Base-by-base conservation (phyloP, 2,113 vertebrate genomes). In the Rana temporaria region DNA sequence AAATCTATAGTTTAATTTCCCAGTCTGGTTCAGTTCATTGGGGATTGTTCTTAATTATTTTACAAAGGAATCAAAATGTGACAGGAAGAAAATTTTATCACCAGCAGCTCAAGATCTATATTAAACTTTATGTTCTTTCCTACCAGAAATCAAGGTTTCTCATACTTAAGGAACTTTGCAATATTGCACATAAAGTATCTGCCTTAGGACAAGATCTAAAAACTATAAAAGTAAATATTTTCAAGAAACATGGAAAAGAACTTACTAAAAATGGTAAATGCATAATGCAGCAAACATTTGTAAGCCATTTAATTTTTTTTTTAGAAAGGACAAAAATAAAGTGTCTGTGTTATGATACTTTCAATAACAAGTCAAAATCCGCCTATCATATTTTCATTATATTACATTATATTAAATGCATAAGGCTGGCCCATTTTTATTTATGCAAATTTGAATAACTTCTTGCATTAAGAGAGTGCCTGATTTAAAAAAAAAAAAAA, bases 41-140 rank as follows among this genome's bases (percentile, higher is more conserved):
- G 57, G 79, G 64, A 86, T 88, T 90, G 30, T 68, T 85, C 30
- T 82, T 66, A 86, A 73, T 82, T 72, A 64, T 64, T 66, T 82
- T 60, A 55, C 59, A 62, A 53, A n/a, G 56, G 15, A 78, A 55
- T 18, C 17, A 68, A 78, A 78, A 65, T 78, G 60, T 17, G 20
- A 38, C 53, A 70, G 56, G 14, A 60, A 60, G 55, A 16, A 69
- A 60, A 79, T 53, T 0, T 56, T 72, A 56, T 56, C 22, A 30
- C 38, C 77, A 67, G 18, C 18, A 79, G 18, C 77, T 34, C 18
- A 59, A 53, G 53, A 34, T 34, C 19, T 57, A 72, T 56, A 34
- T 34, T 24, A 32, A 1, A n/a, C 4, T 57, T 67, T 38, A 19
- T 67, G 30, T 14, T 19, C 24, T 14, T 63, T n/a, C 8, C 32